These are phyloP conservation scores for Nasonovia ribisnigri DNA, from an alignment of 2,888 invertebrate species.

Conservation along the genomic window DNA sequence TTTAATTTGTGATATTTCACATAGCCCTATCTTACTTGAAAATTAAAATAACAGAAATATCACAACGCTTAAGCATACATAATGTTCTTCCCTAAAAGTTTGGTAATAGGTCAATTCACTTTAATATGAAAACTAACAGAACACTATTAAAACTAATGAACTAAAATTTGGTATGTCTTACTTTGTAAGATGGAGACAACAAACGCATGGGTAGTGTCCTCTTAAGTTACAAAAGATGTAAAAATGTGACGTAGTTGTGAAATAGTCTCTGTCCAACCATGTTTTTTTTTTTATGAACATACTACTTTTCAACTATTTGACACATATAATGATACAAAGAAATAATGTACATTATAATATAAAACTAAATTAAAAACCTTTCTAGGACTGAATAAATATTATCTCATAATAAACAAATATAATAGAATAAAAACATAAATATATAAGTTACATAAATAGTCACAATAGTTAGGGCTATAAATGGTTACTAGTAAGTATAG, in stretches of 20 bases:
- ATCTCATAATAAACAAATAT: neutral
- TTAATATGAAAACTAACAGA: no score
- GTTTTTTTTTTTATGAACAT: neutral
- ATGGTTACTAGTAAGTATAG: neutral
- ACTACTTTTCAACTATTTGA: neutral
- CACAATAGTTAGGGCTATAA: neutral
- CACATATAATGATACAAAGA: neutral
- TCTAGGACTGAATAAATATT: neutral
- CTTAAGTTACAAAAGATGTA: neutral
- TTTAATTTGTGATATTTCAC: no score
- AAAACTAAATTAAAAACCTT: neutral
- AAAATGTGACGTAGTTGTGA: neutral
- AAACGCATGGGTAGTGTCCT: no score
- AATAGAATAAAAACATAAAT: slow-evolving; percentile 35
- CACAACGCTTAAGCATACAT: no score
- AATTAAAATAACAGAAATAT: no score
- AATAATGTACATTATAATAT: neutral
- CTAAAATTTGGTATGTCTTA: no score
- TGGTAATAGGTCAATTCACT: no score
- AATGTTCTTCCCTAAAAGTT: no score
- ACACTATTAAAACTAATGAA: no score
- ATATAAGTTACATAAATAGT: neutral
- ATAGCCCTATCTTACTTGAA: no score
- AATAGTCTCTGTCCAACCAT: neutral
- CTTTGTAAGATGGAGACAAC: no score